Percentiles rank a stretch among this genome's conserved stretches.
Evolutionary conservation across 2,113 vertebrate species (phyloP).

Genomic region (Dendropsophus ebraccatus): DNA sequence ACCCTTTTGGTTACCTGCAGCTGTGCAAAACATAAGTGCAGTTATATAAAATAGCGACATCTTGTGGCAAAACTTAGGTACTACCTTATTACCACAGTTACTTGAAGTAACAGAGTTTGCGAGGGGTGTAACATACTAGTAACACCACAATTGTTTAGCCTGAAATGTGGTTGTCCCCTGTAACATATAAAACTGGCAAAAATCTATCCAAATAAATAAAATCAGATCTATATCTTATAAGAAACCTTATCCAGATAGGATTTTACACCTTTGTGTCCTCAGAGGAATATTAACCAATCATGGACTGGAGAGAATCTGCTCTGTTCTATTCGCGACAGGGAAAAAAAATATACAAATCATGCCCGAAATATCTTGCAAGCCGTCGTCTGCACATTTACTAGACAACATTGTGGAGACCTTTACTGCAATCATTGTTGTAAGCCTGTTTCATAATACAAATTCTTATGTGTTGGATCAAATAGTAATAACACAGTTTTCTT

Average conservation of each 20-base stretch:
- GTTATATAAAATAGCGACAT: too few species aligned
- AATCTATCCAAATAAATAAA: too few species aligned
- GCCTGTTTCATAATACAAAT: constrained; percentile 29
- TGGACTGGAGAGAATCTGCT: not conserved
- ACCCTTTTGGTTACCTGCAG: too few species aligned
- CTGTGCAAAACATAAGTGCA: too few species aligned
- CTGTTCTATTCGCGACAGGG: not conserved
- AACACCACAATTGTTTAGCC: too few species aligned
- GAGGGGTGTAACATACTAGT: too few species aligned
- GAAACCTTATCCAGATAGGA: not conserved
- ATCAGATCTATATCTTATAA: too few species aligned
- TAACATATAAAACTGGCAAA: too few species aligned
- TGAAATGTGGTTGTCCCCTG: too few species aligned
- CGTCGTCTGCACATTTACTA: constrained; percentile 27
- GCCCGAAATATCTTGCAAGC: not conserved
- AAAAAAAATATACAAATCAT: not conserved
- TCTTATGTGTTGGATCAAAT: constrained; percentile 26
- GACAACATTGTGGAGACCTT: constrained; percentile 15
- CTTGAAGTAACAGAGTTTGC: too few species aligned
- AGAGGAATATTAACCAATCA: not conserved
- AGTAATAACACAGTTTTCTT: constrained; percentile 30
- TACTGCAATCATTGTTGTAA: constrained; percentile 10
- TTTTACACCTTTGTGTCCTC: not conserved
- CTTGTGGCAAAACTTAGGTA: too few species aligned
- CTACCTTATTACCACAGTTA: too few species aligned